Evolutionary conservation across 2,113 vertebrate species (phyloP).

Genomic region (Hoplias malabaricus): DNA sequence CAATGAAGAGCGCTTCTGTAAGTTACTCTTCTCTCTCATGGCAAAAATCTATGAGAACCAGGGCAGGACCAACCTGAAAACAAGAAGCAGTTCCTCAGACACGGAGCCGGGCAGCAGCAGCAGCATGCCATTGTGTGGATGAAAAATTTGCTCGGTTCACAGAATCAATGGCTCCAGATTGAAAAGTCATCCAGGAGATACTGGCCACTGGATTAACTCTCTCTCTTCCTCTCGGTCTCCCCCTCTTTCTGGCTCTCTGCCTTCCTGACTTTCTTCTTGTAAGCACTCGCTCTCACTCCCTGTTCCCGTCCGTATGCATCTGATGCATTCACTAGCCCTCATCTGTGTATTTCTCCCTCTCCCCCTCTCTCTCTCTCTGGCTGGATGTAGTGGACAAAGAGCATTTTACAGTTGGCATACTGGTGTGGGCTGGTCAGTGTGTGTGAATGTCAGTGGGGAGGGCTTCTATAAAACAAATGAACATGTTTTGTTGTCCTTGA

Average conservation of each 20-base stretch:
- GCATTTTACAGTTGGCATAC: constrained; percentile 62
- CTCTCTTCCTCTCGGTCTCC: not conserved
- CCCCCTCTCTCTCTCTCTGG: constrained; percentile 45
- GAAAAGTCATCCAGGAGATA: constrained; percentile 1
- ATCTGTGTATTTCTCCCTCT: constrained; percentile 18
- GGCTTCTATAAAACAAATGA: constrained; percentile 12
- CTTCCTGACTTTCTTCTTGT: constrained; percentile 18
- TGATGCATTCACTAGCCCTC: not conserved
- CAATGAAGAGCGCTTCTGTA: constrained; percentile 55
- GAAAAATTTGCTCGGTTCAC: constrained; percentile 45
- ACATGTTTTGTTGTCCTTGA: not conserved
- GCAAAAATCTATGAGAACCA: constrained; percentile 53
- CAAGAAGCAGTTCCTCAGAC: constrained; percentile 75
- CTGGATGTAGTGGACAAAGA: constrained; percentile 69
- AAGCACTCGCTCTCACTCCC: constrained; percentile 54
- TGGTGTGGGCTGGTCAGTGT: constrained; percentile 56
- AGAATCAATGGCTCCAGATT: not conserved
- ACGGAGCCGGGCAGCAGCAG: constrained; percentile 68
- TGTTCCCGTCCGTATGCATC: constrained; percentile 29
- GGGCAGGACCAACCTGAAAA: constrained; percentile 77
- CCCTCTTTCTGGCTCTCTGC: constrained; percentile 5
- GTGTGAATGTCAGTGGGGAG: constrained; percentile 54
- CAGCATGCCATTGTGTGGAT: constrained; percentile 72
- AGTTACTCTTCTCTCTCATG: constrained; percentile 59
- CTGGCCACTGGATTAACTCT: constrained; percentile 18